A percentile compares a stretch with the other conserved stretches of the same genome.
Conservation (phyloP, 1,140 invertebrate genomes). For the Drosophila novamexicana region DNA sequence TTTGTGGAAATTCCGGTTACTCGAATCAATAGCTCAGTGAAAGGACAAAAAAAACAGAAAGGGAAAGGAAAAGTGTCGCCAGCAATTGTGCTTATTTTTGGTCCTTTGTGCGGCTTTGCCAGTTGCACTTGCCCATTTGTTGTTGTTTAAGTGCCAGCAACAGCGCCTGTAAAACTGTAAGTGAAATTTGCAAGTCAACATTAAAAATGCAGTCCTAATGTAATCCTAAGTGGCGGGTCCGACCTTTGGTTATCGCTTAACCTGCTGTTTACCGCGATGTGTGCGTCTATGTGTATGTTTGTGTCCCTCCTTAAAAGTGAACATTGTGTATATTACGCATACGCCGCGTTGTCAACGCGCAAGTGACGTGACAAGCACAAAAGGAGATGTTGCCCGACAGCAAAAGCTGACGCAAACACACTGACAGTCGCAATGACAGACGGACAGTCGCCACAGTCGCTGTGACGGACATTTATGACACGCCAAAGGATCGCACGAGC, state of each 20-base stretch:
- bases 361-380: slow-evolving; percentile 20
- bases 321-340: slow-evolving; percentile 32
- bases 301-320: background rate
- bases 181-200: slow-evolving; percentile 25
- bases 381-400: slow-evolving; percentile 22
- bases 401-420: slow-evolving; percentile 12
- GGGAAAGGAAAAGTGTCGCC: slow-evolving; percentile 16
- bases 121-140: slow-evolving; percentile 7
- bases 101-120: slow-evolving; percentile 5
- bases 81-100: slow-evolving; percentile 19
- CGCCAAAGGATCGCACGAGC: slow-evolving; percentile 27
- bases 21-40: slow-evolving; percentile 37
- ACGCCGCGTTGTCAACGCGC: slow-evolving; percentile 26
- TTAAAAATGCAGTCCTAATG: slow-evolving; percentile 59
- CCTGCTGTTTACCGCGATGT: slow-evolving; percentile 23
- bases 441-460: slow-evolving; percentile 23
- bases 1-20: slow-evolving; percentile 37
- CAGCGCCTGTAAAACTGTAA: slow-evolving; percentile 23
- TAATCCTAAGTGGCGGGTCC: slow-evolving; percentile 52
- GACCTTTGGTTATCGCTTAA: slow-evolving; percentile 36
- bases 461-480: slow-evolving; percentile 45
- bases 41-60: slow-evolving; percentile 6
- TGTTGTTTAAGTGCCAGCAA: slow-evolving; percentile 27
- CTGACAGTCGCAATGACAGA: background rate
- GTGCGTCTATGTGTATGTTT: background rate